phyloP scores from a whole-genome alignment of 2,797 vertebrate genomes.

The Acipenser transmontanus region DNA sequence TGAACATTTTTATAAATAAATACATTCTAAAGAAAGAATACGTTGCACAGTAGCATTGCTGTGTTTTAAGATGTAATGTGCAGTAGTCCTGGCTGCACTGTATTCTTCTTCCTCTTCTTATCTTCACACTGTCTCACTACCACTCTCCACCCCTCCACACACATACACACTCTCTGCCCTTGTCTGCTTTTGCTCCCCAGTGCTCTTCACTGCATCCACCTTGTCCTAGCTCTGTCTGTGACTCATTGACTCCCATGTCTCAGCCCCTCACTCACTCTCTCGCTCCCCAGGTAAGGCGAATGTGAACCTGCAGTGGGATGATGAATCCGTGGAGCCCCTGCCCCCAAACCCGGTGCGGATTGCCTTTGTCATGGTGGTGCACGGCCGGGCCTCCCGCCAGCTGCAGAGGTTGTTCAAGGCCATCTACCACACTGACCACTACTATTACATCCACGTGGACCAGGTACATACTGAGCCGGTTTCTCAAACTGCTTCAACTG shows the following conservation, averaged over 20 bases:
- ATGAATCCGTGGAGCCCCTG: slow-evolving; percentile 80
- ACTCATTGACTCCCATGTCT: neutral
- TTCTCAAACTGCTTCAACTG: neutral
- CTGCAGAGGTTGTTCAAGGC: slow-evolving; percentile 95
- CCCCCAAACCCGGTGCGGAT: slow-evolving; percentile 81
- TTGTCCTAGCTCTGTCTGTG: slow-evolving; percentile 2
- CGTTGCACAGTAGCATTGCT: no score
- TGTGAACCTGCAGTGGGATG: slow-evolving; percentile 88
- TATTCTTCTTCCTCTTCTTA: neutral
- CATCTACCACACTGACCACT: slow-evolving; percentile 93
- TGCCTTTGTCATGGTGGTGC: slow-evolving; percentile 88
- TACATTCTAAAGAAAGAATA: no score
- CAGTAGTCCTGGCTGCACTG: no score
- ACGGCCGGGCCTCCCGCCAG: slow-evolving; percentile 88
- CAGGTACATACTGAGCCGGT: slow-evolving; percentile 63
- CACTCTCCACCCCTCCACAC: neutral
- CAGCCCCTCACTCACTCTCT: neutral
- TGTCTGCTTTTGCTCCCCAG: neutral
- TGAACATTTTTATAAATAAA: no score
- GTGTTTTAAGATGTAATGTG: no score
- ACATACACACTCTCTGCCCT: neutral
- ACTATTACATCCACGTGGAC: slow-evolving; percentile 96
- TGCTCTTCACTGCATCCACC: neutral
- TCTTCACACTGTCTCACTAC: neutral
- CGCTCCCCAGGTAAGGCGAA: slow-evolving; percentile 80